Evolutionary conservation across 2,888 invertebrate genomes (phyloP).

Genomic region (Peribatodes rhomboidaria): DNA sequence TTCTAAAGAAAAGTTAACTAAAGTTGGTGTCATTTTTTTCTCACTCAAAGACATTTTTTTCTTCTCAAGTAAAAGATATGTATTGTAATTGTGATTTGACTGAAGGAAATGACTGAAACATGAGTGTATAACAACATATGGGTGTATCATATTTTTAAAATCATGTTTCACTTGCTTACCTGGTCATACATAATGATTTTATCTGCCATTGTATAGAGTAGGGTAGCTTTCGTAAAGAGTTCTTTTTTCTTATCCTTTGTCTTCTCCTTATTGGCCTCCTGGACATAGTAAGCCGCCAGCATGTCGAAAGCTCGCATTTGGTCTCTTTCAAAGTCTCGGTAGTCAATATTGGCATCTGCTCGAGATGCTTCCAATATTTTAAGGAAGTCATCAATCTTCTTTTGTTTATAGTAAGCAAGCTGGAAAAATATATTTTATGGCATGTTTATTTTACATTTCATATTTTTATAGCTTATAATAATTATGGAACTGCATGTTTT

Average conservation of each 20-base stretch:
- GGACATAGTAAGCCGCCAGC: constrained; percentile 99
- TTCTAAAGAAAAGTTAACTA: too few relatives aligned
- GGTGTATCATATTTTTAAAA: too few relatives aligned
- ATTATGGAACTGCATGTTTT: too few relatives aligned
- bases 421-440: constrained; percentile 69
- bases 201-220: constrained; percentile 99
- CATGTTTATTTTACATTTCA: too few relatives aligned
- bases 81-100: too few relatives aligned
- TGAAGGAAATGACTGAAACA: too few relatives aligned
- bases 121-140: background rate
- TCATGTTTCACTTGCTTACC: constrained; percentile 76
- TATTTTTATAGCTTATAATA: background rate
- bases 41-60: too few relatives aligned
- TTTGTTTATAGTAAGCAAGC: constrained; percentile 98
- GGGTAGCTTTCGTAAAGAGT: constrained; percentile 97
- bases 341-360: constrained; percentile 94
- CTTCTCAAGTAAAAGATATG: too few relatives aligned
- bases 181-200: constrained; percentile 99
- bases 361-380: constrained; percentile 96
- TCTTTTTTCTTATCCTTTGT: constrained; percentile 97
- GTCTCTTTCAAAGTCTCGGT: constrained; percentile 97
- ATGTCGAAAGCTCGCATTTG: constrained; percentile 99
- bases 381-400: constrained; percentile 96
- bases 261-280: constrained; percentile 97
- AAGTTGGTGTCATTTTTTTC: too few relatives aligned